Evolutionary conservation across 2,113 vertebrate species (phyloP).

Genomic region (Chlamydotis undulata): DNA sequence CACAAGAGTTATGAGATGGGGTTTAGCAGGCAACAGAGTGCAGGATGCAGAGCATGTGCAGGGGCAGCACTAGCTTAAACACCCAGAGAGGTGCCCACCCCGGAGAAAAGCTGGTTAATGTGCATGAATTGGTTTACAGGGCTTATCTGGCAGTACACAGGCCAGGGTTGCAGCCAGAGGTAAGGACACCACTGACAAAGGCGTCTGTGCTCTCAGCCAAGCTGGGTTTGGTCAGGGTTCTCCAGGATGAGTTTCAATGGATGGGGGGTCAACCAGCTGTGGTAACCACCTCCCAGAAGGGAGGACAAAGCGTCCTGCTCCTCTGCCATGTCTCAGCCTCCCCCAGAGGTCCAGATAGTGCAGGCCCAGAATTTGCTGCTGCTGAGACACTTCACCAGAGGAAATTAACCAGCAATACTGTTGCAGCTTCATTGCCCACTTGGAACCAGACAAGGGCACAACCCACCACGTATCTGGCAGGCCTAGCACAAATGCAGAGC

Average conservation of each 20-base stretch:
- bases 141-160: neutral
- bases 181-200: rapidly evolving
- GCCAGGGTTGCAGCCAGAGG: neutral
- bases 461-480: neutral
- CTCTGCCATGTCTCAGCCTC: neutral
- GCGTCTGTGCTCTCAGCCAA: neutral
- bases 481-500: neutral
- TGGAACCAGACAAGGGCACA: neutral
- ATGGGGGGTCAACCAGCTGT: neutral
- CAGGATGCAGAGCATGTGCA: rapidly evolving
- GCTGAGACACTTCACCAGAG: neutral
- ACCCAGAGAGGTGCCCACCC: neutral
- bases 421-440: neutral
- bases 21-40: neutral
- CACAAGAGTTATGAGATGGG: neutral
- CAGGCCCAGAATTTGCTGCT: neutral
- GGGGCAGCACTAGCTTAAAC: neutral
- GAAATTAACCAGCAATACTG: neutral
- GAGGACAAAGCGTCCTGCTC: neutral
- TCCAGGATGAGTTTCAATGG: neutral
- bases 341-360: neutral
- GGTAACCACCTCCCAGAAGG: neutral
- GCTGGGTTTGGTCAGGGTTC: neutral
- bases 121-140: neutral
- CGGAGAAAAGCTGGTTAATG: neutral